Evolutionary conservation across 2,888 invertebrate genomes (phyloP).

Genomic region (Nowickia ferox): DNA sequence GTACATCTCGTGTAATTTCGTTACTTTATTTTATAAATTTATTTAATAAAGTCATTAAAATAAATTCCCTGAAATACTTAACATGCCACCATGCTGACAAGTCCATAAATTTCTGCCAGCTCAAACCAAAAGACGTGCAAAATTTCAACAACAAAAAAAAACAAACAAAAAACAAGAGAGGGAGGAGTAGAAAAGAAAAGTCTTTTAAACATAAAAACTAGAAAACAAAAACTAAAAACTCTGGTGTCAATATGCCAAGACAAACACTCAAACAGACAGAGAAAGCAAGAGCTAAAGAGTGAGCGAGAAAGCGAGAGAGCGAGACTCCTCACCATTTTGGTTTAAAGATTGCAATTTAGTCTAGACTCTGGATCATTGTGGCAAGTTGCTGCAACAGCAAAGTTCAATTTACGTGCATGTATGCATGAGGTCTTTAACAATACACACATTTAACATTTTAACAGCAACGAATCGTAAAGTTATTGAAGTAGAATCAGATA

Average conservation of each 20-base stretch:
- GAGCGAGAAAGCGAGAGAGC: background rate
- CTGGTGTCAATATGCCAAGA: conserved; percentile 63
- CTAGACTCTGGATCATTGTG: conserved; percentile 48
- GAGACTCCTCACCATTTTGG: conserved; percentile 42
- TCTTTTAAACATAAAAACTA: background rate
- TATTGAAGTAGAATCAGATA: conserved; percentile 47
- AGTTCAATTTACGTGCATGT: conserved; percentile 16
- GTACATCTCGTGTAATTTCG: background rate
- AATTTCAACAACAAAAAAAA: conserved; percentile 5
- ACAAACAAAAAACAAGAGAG: background rate
- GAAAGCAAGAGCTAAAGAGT: background rate
- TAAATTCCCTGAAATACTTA: conserved; percentile 64
- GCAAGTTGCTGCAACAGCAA: conserved; percentile 6
- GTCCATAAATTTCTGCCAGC: conserved; percentile 64
- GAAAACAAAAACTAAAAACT: conserved; percentile 35
- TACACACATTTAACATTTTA: conserved; percentile 30
- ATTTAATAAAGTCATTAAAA: conserved; percentile 70
- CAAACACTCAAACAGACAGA: background rate
- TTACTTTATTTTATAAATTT: conserved; percentile 43
- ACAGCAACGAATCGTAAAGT: background rate
- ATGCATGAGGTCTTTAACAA: conserved; percentile 43
- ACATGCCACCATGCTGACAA: conserved; percentile 60
- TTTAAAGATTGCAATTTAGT: conserved; percentile 48
- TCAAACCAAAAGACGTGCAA: conserved; percentile 17
- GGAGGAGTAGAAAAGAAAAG: conserved; percentile 14